Evolutionary conservation across 2,113 vertebrate genomes (phyloP).

Genomic region (Setophaga coronata): DNA sequence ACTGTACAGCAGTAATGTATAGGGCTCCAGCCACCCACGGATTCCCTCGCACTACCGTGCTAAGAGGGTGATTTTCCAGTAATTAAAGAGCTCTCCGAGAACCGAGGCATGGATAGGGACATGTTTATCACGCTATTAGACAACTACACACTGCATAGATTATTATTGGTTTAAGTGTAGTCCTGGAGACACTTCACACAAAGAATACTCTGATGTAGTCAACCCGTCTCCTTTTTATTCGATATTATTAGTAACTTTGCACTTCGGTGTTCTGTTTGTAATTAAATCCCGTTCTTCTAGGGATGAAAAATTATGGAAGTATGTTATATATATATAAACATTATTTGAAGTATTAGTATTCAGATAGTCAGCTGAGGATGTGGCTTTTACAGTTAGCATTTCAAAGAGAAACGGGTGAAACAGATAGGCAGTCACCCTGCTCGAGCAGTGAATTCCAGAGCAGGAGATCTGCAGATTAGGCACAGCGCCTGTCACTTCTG

Average conservation of each 20-base stretch:
- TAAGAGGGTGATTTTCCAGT: constrained; percentile 70
- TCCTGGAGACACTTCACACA: neutral
- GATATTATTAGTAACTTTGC: neutral
- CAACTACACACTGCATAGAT: constrained; percentile 35
- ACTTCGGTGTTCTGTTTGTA: neutral
- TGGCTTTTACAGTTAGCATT: constrained; percentile 55
- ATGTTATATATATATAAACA: neutral
- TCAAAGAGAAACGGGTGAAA: constrained; percentile 44
- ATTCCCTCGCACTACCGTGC: constrained; percentile 67
- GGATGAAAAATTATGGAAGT: neutral
- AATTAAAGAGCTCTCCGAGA: constrained; percentile 74
- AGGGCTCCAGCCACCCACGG: constrained; percentile 76
- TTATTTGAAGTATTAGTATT: constrained; percentile 19
- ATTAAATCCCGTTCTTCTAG: neutral
- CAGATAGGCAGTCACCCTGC: constrained; percentile 4
- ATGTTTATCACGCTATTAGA: constrained; percentile 66
- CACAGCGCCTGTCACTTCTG: neutral
- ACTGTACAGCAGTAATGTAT: constrained; percentile 73
- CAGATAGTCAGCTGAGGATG: constrained; percentile 22
- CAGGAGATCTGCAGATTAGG: constrained; percentile 44
- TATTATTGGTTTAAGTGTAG: neutral
- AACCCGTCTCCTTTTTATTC: neutral
- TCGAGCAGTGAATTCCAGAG: constrained; percentile 36
- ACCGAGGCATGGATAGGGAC: constrained; percentile 63
- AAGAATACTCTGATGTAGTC: neutral